Base-by-base conservation (phyloP, 2,888 invertebrate species). In the Melanchra persicariae region DNA sequence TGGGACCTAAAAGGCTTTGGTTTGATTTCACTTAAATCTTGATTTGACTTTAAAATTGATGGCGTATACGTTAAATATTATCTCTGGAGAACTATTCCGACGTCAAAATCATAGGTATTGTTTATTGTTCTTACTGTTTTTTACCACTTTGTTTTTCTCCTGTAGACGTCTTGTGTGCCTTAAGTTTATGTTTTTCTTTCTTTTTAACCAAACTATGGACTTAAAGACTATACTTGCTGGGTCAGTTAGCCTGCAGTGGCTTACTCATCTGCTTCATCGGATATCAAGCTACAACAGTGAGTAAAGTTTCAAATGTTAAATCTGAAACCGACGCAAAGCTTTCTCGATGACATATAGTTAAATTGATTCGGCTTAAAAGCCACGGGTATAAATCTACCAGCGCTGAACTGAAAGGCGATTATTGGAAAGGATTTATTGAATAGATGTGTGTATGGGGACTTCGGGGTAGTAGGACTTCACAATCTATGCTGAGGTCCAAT, bases 241-340 rank as follows among this genome's bases (percentile, higher is more conserved):
- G 90, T 0, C 95, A 95, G 79, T 75, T 95, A 70, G 87, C 86
- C 1, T 89, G 89, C 19, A 95, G 94, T 72, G 92, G 94, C 2
- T 85, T 91, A 43, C 90, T 95, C 54, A 94, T 95, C 76, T 94
- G 94, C 73, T 92, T 93, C 70, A 88, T 93, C 19, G 94, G 93
- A 3, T 95, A 91, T 64, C 94, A 95, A 86, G 91, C 93, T 19
- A 89, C 91, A 17, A 88, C 91, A 82, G 95, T 95, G 84, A 90
- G 91, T 70, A n/a, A 52, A 70, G 1, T 66, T 43, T 19, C 26
- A 22, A 15, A 45, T 43, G 52, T 30, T 34, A 47, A 52, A 54
- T 49, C 15, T 3, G 59, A 62, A 10, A 34, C 1, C 8, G 51
- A 65, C 9, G 1, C 37, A 22, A 54, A 55, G 30, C 34, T 57